phyloP scores from a whole-genome alignment of 2,113 vertebrate genomes.

The Pardalotus punctatus region DNA sequence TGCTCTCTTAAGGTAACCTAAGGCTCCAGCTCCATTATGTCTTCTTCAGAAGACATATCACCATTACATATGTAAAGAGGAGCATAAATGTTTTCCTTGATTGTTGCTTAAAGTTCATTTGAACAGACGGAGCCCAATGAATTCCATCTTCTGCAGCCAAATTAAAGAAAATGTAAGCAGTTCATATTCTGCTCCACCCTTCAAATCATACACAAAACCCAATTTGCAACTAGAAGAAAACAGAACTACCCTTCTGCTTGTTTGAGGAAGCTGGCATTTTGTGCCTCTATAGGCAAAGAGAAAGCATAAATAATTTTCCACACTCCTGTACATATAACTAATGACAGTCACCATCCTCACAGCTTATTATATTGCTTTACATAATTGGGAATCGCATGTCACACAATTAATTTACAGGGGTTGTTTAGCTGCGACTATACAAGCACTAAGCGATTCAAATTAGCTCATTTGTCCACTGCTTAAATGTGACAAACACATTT shows the following conservation, averaged over 20 bases:
- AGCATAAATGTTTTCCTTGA: constrained; percentile 69
- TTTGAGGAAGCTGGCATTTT: constrained; percentile 3
- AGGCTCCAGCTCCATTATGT: constrained; percentile 16
- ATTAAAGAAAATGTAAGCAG: constrained; percentile 70
- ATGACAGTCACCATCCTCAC: constrained; percentile 55
- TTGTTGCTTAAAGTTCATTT: constrained; percentile 74
- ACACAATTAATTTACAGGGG: constrained; percentile 59
- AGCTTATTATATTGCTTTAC: constrained; percentile 50
- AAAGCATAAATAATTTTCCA: constrained; percentile 55
- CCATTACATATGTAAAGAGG: constrained; percentile 38
- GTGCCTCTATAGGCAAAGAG: constrained; percentile 50
- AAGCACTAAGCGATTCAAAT: constrained; percentile 41
- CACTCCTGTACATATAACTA: constrained; percentile 44
- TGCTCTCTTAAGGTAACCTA: constrained; percentile 44
- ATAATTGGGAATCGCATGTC: constrained; percentile 34
- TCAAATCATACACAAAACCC: constrained; percentile 55
- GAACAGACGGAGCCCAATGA: constrained; percentile 71
- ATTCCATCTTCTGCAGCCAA: constrained; percentile 66
- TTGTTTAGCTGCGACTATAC: constrained; percentile 43
- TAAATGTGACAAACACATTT: constrained; percentile 50
- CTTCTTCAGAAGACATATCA: constrained; percentile 57
- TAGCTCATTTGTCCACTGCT: constrained; percentile 59
- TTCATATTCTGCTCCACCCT: constrained; percentile 69
- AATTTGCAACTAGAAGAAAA: constrained; percentile 32
- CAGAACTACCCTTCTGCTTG: not conserved